Conservation (phyloP, 1,140 invertebrate species). For the Ganaspis sp. region DNA sequence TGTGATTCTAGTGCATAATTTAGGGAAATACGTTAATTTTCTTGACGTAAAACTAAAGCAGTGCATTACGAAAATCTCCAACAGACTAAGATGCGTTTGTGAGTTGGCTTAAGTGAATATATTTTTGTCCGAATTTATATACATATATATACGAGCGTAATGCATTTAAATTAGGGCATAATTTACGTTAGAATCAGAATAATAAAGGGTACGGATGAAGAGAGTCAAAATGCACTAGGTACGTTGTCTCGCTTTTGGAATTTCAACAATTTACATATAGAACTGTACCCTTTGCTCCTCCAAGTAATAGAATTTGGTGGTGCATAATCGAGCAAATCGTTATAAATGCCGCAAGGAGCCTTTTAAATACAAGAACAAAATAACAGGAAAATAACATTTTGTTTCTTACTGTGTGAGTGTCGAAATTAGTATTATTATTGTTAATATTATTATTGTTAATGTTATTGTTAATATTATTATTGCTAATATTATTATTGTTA, state of each 20-base stretch:
- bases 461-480: too few species aligned
- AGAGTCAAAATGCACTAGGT: slow-evolving; percentile 13
- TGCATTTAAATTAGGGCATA: slow-evolving; percentile 31
- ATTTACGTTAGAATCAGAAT: background rate
- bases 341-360: background rate
- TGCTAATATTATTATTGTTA: too few species aligned
- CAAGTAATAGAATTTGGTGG: slow-evolving; percentile 6
- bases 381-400: background rate
- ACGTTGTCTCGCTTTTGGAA: slow-evolving; percentile 27
- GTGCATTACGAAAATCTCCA: slow-evolving; percentile 17
- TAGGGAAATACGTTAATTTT: slow-evolving; percentile 20
- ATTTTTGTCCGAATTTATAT: slow-evolving; percentile 15
- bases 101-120: slow-evolving; percentile 22
- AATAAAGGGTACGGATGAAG: slow-evolving; percentile 17
- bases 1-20: background rate
- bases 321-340: background rate
- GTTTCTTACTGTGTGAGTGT: too few species aligned
- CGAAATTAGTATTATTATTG: too few species aligned
- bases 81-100: background rate
- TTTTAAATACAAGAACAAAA: background rate
- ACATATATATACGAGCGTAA: background rate
- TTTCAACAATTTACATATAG: slow-evolving; percentile 21
- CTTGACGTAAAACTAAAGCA: slow-evolving; percentile 1
- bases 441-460: too few species aligned
- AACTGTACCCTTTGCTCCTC: background rate